Evolutionary conservation across 2,113 vertebrate species (phyloP).

Genomic region (Myodes glareolus): DNA sequence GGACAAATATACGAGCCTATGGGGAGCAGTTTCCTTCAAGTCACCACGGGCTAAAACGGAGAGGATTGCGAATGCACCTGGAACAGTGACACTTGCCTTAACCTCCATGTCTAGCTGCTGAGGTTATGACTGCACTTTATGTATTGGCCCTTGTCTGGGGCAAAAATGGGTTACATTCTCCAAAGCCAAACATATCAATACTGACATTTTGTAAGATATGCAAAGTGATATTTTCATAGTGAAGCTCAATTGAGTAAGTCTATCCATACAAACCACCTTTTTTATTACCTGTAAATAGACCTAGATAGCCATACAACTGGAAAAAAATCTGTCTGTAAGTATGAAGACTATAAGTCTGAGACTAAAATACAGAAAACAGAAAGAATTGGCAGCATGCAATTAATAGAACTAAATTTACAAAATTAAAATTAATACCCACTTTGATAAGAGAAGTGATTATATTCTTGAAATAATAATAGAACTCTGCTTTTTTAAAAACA

Average conservation of each 20-base stretch:
- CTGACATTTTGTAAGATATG: neutral
- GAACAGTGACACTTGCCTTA: neutral
- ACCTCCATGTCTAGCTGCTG: neutral
- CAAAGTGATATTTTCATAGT: neutral
- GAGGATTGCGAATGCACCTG: neutral
- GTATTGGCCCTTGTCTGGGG: neutral
- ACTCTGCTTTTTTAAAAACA: neutral
- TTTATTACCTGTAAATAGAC: neutral
- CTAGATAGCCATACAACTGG: neutral
- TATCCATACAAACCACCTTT: neutral
- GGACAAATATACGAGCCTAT: neutral
- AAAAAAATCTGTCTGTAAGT: neutral
- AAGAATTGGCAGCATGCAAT: neutral
- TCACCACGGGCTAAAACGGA: neutral
- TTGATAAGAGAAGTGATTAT: neutral
- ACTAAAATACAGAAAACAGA: conserved; percentile 6
- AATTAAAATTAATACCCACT: conserved; percentile 35
- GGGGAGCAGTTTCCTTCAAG: neutral
- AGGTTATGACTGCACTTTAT: neutral
- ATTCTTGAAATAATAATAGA: neutral
- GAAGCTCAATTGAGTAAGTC: neutral
- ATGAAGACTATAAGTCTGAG: neutral
- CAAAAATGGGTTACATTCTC: neutral
- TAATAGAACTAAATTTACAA: conserved; percentile 15
- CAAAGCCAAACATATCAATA: neutral